Conservation (phyloP, 2,113 vertebrate genomes). For the Siniperca chuatsi region DNA sequence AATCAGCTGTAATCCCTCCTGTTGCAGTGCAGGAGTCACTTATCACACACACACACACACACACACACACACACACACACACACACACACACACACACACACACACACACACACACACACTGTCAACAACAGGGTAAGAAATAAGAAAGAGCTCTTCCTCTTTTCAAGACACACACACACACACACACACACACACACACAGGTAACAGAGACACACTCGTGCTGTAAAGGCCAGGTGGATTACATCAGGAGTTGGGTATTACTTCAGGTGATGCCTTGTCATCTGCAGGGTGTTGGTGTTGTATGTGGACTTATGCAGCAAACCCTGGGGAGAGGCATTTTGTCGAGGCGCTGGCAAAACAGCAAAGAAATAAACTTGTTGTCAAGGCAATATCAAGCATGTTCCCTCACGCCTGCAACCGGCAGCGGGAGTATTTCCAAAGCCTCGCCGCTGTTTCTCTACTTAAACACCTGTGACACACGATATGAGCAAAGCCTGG, state of each 20-base stretch:
- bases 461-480: conserved; percentile 74
- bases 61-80: conserved; percentile 7
- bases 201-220: conserved; percentile 11
- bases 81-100: conserved; percentile 1
- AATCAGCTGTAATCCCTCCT: conserved; percentile 56
- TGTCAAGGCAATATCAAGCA: conserved; percentile 76
- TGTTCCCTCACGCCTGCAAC: conserved; percentile 71
- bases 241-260: conserved; percentile 74
- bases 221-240: conserved; percentile 59
- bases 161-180: conserved; percentile 11
- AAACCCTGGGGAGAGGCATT: conserved; percentile 49
- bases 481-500: conserved; percentile 65
- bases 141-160: not conserved
- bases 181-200: conserved; percentile 20
- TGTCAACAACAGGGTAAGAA: conserved; percentile 9
- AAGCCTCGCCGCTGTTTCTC: conserved; percentile 57
- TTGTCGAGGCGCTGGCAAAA: conserved; percentile 57
- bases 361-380: conserved; percentile 74
- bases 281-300: conserved; percentile 66
- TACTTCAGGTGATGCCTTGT: conserved; percentile 75
- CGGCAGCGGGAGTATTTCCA: conserved; percentile 51
- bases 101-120: not conserved
- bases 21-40: conserved; percentile 25
- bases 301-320: conserved; percentile 45
- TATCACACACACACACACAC: not conserved